These are phyloP conservation scores for Oscheius sp. DNA, from an alignment of 1,140 invertebrate genomes.

Conservation along the genomic window DNA sequence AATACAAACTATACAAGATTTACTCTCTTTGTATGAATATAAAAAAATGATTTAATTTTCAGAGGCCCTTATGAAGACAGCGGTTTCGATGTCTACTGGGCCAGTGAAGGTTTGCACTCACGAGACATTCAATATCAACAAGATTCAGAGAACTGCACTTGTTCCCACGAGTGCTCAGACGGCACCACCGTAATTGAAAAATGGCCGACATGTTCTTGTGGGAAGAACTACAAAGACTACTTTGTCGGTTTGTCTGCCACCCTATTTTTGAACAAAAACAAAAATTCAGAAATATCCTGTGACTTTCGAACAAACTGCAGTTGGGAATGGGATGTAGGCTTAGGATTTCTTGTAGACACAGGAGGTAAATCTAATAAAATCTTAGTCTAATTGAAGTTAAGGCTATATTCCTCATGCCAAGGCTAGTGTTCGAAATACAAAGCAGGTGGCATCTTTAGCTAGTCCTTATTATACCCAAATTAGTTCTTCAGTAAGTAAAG, in stretches of 20 bases:
- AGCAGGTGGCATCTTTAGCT: neutral
- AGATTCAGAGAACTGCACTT: neutral
- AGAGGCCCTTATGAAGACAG: neutral
- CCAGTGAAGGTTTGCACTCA: neutral
- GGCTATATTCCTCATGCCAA: too few relatives aligned
- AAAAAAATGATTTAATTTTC: too few relatives aligned
- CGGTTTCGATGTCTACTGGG: neutral
- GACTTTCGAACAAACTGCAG: too few relatives aligned
- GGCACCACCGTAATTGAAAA: neutral
- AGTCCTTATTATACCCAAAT: neutral
- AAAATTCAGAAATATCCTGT: too few relatives aligned
- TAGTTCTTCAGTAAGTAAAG: neutral
- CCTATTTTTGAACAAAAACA: neutral
- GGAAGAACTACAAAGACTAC: neutral
- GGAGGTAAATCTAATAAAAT: too few relatives aligned
- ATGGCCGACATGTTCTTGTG: slow-evolving; percentile 2
- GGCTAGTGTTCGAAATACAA: too few relatives aligned
- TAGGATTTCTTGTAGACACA: too few relatives aligned
- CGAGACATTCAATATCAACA: neutral
- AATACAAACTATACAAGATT: too few relatives aligned
- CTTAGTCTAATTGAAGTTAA: too few relatives aligned
- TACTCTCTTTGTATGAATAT: too few relatives aligned
- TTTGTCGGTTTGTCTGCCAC: too few relatives aligned
- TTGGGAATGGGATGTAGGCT: too few relatives aligned
- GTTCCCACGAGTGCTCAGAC: neutral